phyloP scores from a whole-genome alignment of 2,888 invertebrate species.

The Helobdella robusta region DNA sequence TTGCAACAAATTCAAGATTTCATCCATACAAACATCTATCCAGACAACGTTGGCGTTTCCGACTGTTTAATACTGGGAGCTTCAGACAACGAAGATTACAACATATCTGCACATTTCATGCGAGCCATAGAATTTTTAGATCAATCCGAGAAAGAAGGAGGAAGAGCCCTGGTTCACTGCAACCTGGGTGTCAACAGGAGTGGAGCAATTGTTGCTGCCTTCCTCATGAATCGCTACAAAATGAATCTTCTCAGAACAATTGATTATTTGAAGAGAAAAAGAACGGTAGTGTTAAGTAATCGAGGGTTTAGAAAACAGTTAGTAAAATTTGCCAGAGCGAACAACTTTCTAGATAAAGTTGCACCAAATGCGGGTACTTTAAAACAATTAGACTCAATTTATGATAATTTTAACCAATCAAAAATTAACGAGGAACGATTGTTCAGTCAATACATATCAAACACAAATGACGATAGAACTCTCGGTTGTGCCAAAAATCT shows the following conservation, averaged over 20 bases:
- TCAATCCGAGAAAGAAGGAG: constrained; percentile 25
- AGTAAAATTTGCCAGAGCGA: constrained; percentile 31
- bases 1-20: too few species aligned
- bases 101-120: constrained; percentile 34
- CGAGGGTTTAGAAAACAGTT: constrained; percentile 35
- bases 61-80: constrained; percentile 34
- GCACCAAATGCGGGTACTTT: background rate
- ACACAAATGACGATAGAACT: background rate
- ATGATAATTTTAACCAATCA: too few species aligned
- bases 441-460: too few species aligned
- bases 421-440: too few species aligned
- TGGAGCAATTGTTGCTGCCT: constrained; percentile 35
- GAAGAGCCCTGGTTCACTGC: constrained; percentile 35
- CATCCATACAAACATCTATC: constrained; percentile 33
- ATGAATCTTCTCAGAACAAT: constrained; percentile 32
- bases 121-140: constrained; percentile 34
- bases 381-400: background rate
- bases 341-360: constrained; percentile 28
- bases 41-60: constrained; percentile 28
- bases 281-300: constrained; percentile 33
- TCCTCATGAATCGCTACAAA: constrained; percentile 31
- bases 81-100: constrained; percentile 33
- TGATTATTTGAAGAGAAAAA: constrained; percentile 32
- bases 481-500: background rate
- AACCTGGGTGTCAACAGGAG: constrained; percentile 36